Conservation (phyloP, 2,113 vertebrate genomes). For the Erythrocercus mccallii region DNA sequence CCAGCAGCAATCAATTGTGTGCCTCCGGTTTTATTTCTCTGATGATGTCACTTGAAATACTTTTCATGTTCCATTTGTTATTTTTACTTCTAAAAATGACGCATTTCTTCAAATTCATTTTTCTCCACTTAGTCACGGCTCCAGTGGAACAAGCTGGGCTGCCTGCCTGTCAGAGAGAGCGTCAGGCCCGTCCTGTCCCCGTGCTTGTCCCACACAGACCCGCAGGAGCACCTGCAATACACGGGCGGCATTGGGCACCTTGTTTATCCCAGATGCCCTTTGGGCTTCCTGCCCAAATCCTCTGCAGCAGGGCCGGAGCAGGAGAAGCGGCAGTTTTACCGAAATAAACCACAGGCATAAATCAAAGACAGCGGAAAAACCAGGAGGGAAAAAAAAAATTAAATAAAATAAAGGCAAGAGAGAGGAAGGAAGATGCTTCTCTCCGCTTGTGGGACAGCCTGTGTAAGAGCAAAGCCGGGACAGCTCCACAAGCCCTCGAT, state of each 20-base stretch:
- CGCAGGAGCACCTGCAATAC: not conserved
- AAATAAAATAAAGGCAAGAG: not conserved
- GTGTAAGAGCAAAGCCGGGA: conserved; percentile 2
- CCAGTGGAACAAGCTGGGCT: conserved; percentile 40
- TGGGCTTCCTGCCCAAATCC: conserved; percentile 9
- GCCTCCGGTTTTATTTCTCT: conserved; percentile 65
- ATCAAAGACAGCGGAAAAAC: not conserved
- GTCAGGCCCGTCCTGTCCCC: not conserved
- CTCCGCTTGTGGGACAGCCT: conserved; percentile 7
- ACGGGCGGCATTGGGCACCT: not conserved
- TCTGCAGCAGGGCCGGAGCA: not conserved
- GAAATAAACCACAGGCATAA: conserved; percentile 8
- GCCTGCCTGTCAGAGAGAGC: conserved; percentile 27
- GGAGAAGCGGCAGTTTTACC: not conserved
- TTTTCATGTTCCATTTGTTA: conserved; percentile 80
- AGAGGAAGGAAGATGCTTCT: conserved; percentile 34
- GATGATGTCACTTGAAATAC: conserved; percentile 84
- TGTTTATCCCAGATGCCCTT: not conserved
- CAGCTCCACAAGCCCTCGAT: not conserved
- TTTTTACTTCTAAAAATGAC: conserved; percentile 81
- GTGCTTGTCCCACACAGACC: not conserved
- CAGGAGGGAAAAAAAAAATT: not conserved
- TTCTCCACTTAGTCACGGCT: conserved; percentile 77
- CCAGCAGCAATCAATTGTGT: conserved; percentile 62
- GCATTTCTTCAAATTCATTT: conserved; percentile 80